These are phyloP conservation scores for Alitta virens DNA, from an alignment of 2,888 invertebrate genomes.

Conservation along the genomic window DNA sequence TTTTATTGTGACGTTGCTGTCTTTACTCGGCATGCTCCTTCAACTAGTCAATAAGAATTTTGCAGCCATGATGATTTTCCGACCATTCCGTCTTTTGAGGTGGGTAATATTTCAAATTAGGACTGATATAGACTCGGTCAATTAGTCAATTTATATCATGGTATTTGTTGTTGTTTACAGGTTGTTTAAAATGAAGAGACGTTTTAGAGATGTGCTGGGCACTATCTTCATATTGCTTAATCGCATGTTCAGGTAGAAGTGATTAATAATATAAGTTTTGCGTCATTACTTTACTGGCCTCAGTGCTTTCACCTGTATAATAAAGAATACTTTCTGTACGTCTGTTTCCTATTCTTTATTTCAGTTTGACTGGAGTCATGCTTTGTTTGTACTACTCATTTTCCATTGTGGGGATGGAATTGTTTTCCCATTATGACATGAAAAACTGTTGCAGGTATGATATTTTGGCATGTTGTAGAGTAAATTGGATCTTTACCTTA, in stretches of 20 bases:
- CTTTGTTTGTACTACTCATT: constrained; percentile 77
- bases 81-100: constrained; percentile 55
- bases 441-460: constrained; percentile 81
- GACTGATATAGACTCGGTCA: not conserved
- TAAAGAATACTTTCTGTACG: too few relatives aligned
- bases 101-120: constrained; percentile 32
- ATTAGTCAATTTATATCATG: not conserved
- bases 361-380: constrained; percentile 76
- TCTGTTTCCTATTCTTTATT: not conserved
- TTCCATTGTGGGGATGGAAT: constrained; percentile 86
- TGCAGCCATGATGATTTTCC: constrained; percentile 66
- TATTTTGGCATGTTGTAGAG: constrained; percentile 31
- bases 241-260: constrained; percentile 68
- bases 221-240: constrained; percentile 77
- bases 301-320: too few relatives aligned
- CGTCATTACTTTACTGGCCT: too few relatives aligned
- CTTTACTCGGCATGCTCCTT: constrained; percentile 65
- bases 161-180: constrained; percentile 36
- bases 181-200: constrained; percentile 74
- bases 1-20: constrained; percentile 57
- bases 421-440: constrained; percentile 74
- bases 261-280: too few relatives aligned
- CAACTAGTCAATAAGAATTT: constrained; percentile 67
- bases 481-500: not conserved
- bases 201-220: constrained; percentile 80